Conservation (phyloP, 2,113 vertebrate species). For the Prunella himalayana region DNA sequence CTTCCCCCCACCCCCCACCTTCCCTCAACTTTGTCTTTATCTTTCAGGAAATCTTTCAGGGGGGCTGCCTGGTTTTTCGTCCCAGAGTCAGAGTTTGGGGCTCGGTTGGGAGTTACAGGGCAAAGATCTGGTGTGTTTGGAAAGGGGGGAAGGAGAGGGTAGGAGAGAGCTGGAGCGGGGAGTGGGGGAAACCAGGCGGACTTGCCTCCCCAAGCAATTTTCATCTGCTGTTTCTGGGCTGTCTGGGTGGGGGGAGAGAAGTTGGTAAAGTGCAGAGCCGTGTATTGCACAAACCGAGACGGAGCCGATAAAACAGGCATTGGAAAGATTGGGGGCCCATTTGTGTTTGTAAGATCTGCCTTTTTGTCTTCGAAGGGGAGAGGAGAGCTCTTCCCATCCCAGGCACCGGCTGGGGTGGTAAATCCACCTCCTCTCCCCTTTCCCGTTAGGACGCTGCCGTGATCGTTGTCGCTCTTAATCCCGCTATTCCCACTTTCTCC, state of each 20-base stretch:
- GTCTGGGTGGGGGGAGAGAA: not conserved
- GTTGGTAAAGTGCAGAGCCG: constrained; percentile 1
- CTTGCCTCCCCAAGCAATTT: not conserved
- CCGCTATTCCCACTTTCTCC: not conserved
- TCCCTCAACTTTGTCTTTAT: constrained; percentile 47
- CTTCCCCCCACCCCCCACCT: not conserved
- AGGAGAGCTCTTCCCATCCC: constrained; percentile 18
- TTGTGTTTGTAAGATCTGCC: not conserved
- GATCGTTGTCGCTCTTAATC: not conserved
- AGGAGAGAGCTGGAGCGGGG: not conserved
- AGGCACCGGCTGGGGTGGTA: constrained; percentile 12
- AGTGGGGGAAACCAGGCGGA: not conserved
- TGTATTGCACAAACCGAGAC: not conserved
- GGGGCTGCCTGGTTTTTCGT: not conserved
- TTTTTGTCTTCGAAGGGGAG: constrained; percentile 12
- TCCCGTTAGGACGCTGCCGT: not conserved
- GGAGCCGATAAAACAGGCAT: not conserved
- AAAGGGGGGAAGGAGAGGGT: not conserved
- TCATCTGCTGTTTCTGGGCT: not conserved
- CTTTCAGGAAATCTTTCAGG: constrained; percentile 52
- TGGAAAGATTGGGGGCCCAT: not conserved
- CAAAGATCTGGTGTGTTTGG: constrained; percentile 26
- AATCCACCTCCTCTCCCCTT: not conserved
- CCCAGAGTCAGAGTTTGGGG: constrained; percentile 5
- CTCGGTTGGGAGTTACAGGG: constrained; percentile 12